Evolutionary conservation across 2,113 vertebrate genomes (phyloP).

Genomic region (Arothron firmamentum): DNA sequence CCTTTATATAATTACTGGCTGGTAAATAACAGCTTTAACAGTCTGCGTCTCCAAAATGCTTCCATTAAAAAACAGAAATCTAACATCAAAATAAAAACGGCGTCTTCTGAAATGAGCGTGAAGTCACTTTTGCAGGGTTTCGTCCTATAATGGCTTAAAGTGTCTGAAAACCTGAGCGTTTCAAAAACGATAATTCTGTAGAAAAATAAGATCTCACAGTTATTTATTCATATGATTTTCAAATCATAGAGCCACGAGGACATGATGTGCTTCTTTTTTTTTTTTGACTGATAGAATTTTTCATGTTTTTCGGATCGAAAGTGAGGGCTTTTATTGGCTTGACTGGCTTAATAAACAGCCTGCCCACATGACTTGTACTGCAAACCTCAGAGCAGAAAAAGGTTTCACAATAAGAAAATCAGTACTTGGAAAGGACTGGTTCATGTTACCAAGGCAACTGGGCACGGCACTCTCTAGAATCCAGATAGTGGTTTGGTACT

Average conservation of each 20-base stretch:
- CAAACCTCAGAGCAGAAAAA: conserved; percentile 41
- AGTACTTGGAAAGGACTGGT: conserved; percentile 50
- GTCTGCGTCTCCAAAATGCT: conserved; percentile 47
- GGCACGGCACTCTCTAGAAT: conserved; percentile 59
- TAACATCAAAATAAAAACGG: conserved; percentile 18
- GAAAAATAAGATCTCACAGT: conserved; percentile 72
- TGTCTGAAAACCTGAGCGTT: conserved; percentile 69
- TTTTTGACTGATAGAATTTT: not conserved
- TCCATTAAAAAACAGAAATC: conserved; percentile 23
- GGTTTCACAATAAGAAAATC: conserved; percentile 65
- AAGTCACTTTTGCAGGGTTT: conserved; percentile 35
- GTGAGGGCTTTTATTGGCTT: conserved; percentile 44
- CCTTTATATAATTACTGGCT: conserved; percentile 17
- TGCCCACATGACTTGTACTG: conserved; percentile 25
- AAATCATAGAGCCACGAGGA: no score
- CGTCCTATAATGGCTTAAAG: conserved; percentile 59
- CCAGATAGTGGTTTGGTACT: conserved; percentile 52
- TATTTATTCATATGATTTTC: not conserved
- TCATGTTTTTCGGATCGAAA: conserved; percentile 3
- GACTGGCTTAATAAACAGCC: conserved; percentile 38
- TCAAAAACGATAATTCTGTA: conserved; percentile 62
- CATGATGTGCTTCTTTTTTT: not conserved
- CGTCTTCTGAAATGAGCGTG: conserved; percentile 12
- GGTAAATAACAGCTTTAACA: conserved; percentile 49
- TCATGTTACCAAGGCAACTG: conserved; percentile 73